phyloP scores from a whole-genome alignment of 2,797 vertebrate genomes.

The Lepus townsendii region DNA sequence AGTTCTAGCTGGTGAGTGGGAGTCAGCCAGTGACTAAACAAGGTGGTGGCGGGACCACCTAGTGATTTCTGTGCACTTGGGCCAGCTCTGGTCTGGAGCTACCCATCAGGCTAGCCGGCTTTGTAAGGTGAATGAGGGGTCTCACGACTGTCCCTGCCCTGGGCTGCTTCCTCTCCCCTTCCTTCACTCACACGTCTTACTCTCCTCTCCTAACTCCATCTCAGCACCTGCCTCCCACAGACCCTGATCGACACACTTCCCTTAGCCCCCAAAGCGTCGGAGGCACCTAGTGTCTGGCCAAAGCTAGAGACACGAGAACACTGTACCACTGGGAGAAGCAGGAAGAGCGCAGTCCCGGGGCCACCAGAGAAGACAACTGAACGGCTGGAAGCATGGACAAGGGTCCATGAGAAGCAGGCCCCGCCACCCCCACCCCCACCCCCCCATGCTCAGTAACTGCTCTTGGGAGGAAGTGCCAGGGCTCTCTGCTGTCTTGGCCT shows the following conservation, averaged over 20 bases:
- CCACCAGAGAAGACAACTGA: neutral
- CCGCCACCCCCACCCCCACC: too few relatives aligned
- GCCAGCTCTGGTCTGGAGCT: too few relatives aligned
- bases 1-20: neutral
- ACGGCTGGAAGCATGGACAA: neutral
- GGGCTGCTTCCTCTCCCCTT: neutral
- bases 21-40: neutral
- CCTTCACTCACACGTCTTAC: neutral
- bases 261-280: neutral
- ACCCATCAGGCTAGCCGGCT: neutral
- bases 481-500: neutral
- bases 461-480: too few relatives aligned
- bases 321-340: neutral
- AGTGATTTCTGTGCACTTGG: rapidly evolving
- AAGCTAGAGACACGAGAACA: neutral
- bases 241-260: neutral
- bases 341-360: neutral
- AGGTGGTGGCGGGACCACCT: neutral
- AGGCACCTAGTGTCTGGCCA: neutral
- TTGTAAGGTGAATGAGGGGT: neutral
- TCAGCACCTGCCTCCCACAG: neutral
- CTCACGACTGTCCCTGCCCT: neutral
- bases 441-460: neutral
- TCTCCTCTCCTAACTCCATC: neutral
- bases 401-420: neutral